These are phyloP conservation scores for Trinectes maculatus DNA, from an alignment of 2,113 vertebrate species.

Conservation along the genomic window DNA sequence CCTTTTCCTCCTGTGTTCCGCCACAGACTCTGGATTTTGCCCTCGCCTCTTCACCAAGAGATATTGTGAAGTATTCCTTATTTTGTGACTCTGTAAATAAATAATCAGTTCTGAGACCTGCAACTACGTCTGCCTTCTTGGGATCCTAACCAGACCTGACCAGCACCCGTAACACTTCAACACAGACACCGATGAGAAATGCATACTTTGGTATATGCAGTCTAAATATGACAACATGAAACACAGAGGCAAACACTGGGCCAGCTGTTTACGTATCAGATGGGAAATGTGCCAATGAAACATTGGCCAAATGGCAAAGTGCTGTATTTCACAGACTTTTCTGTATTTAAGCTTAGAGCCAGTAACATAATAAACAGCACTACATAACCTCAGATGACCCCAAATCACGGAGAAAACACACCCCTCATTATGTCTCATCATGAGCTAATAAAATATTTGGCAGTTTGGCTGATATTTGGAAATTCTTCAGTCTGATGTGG, in stretches of 20 bases:
- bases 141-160: too few relatives aligned
- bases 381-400: slow-evolving; percentile 1
- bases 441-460: slow-evolving; percentile 32
- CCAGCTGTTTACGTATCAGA: slow-evolving; percentile 1
- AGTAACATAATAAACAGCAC: slow-evolving; percentile 14
- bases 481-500: too few relatives aligned
- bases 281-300: slow-evolving; percentile 13
- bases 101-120: too few relatives aligned
- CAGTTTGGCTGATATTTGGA: slow-evolving; percentile 4
- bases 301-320: slow-evolving; percentile 26
- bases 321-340: slow-evolving; percentile 6
- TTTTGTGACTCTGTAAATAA: too few relatives aligned
- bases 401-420: slow-evolving; percentile 23
- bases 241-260: slow-evolving; percentile 1
- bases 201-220: slow-evolving; percentile 3
- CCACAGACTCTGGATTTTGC: too few relatives aligned
- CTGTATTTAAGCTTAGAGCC: not conserved
- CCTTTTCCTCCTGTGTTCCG: too few relatives aligned
- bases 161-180: too few relatives aligned
- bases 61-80: too few relatives aligned
- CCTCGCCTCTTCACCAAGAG: too few relatives aligned
- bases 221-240: slow-evolving; percentile 9
- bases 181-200: slow-evolving; percentile 34
- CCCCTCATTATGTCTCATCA: slow-evolving; percentile 30
- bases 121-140: too few relatives aligned